Conservation (phyloP, 2,113 vertebrate genomes). For the Oryctolagus cuniculus region mOryCun1.1 NC_091453.1:7882001-7882500, state of each 20-base stretch:
- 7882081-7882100: background rate
- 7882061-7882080: background rate
- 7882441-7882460: no score
- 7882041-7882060: background rate
- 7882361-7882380: conserved; percentile 2
- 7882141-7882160: conserved; percentile 46
- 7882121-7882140: conserved; percentile 26
- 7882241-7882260: conserved; percentile 21
- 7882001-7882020: no score
- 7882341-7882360: conserved; percentile 21
- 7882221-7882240: conserved; percentile 2
- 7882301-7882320: background rate
- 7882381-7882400: conserved; percentile 33
- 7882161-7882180: conserved; percentile 13
- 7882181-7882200: conserved; percentile 53
- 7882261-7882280: background rate
- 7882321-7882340: conserved; percentile 49
- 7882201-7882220: conserved; percentile 41
- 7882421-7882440: conserved; percentile 46
- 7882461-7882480: no score
- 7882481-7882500: no score
- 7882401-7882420: conserved; percentile 46
- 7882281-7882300: background rate
- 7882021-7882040: background rate
- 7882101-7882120: background rate